Percentiles rank a stretch among this genome's conserved stretches.
These are phyloP conservation scores for Alligator sinensis DNA, from an alignment of 2,113 vertebrate species.

Conservation along the genomic window DNA sequence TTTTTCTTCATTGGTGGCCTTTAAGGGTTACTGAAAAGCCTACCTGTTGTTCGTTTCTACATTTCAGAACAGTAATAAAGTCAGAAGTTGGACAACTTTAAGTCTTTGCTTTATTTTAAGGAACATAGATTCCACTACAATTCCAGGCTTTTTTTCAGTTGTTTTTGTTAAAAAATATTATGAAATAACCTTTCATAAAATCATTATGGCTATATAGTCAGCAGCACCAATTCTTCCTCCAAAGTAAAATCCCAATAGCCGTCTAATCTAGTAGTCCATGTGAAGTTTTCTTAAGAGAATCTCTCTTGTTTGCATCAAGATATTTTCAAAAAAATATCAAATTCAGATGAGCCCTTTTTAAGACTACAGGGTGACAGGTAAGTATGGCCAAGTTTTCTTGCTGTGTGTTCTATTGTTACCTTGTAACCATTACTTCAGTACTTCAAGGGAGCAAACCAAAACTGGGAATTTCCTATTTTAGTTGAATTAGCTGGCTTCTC, in stretches of 20 bases:
- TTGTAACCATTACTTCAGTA: too few relatives aligned
- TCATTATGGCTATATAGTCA: neutral
- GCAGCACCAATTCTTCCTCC: neutral
- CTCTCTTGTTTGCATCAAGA: neutral
- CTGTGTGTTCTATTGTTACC: too few relatives aligned
- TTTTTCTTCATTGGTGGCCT: neutral
- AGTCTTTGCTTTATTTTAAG: neutral
- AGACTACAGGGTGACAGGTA: too few relatives aligned
- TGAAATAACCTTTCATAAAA: neutral
- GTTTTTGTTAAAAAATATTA: neutral
- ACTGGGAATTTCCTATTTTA: too few relatives aligned
- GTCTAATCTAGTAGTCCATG: neutral
- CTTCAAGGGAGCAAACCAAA: too few relatives aligned
- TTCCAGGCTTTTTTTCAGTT: neutral
- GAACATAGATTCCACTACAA: neutral
- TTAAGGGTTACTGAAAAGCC: neutral
- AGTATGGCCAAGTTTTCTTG: too few relatives aligned
- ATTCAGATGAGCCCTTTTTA: too few relatives aligned
- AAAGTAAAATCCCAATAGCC: neutral
- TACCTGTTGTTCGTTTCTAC: neutral
- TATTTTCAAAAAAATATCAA: too few relatives aligned
- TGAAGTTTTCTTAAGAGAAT: neutral
- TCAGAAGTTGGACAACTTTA: neutral
- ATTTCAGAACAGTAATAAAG: neutral
- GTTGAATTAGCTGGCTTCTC: too few relatives aligned